Conservation (phyloP, 1,140 invertebrate genomes). For the Macrobrachium rosenbergii region DNA sequence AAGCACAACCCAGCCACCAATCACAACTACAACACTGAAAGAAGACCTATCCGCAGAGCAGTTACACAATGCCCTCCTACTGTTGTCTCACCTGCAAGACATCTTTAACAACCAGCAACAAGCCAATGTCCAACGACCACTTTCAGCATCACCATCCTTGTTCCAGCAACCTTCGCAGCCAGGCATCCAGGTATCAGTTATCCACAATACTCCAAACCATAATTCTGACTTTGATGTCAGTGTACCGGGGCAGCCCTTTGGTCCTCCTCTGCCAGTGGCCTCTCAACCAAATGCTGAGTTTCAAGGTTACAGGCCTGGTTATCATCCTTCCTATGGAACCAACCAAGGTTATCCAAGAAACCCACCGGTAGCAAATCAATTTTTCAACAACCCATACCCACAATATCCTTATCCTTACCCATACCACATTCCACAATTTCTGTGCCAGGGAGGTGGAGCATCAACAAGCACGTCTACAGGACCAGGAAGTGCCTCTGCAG, state of each 20-base stretch:
- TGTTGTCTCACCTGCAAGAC: slow-evolving; percentile 9
- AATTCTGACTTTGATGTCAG: too few species aligned
- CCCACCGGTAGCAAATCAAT: background rate
- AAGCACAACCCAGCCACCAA: slow-evolving; percentile 21
- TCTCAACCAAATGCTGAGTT: background rate
- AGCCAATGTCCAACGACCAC: background rate
- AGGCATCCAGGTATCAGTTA: background rate
- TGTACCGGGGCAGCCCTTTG: too few species aligned
- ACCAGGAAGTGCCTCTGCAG: slow-evolving; percentile 28
- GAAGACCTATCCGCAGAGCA: background rate
- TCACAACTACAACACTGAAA: background rate
- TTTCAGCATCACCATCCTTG: background rate
- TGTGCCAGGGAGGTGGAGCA: slow-evolving; percentile 29
- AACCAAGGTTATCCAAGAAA: background rate
- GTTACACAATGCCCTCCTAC: slow-evolving; percentile 1
- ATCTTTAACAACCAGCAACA: slow-evolving; percentile 7
- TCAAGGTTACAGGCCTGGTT: background rate
- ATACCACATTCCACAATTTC: background rate
- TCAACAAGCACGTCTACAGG: slow-evolving; percentile 42
- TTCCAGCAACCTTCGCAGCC: background rate
- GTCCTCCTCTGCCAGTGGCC: background rate
- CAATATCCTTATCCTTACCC: background rate
- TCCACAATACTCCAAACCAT: too few species aligned
- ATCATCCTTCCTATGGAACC: background rate
- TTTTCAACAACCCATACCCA: background rate